phyloP scores from a whole-genome alignment of 2,797 vertebrate species.

The Pangasius krempfi region DNA sequence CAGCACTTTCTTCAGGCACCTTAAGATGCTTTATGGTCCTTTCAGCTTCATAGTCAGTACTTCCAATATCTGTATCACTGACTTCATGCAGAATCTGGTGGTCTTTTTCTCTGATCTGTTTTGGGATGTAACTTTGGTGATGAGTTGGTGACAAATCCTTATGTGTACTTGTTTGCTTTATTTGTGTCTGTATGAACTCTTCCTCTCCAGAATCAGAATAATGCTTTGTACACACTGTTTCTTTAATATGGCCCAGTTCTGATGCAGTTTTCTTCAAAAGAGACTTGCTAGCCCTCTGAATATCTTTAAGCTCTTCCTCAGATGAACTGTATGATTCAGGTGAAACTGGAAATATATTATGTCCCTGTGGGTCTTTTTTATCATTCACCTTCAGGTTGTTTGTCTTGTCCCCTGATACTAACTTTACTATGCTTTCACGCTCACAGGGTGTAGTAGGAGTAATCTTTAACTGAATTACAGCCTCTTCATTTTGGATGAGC shows the following conservation, averaged over 20 bases:
- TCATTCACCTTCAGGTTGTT: constrained; percentile 68
- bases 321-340: constrained; percentile 74
- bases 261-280: constrained; percentile 62
- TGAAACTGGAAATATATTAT: constrained; percentile 75
- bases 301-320: constrained; percentile 74
- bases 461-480: constrained; percentile 71
- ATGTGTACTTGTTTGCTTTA: constrained; percentile 90
- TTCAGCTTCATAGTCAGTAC: constrained; percentile 69
- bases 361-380: constrained; percentile 68
- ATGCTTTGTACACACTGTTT: constrained; percentile 64
- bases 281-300: constrained; percentile 67
- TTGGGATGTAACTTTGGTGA: constrained; percentile 82
- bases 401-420: constrained; percentile 79
- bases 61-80: constrained; percentile 71
- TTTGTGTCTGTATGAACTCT: constrained; percentile 90
- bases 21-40: constrained; percentile 72
- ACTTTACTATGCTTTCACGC: constrained; percentile 77
- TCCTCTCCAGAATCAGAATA: constrained; percentile 84
- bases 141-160: constrained; percentile 87
- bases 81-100: constrained; percentile 65
- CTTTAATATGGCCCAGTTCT: constrained; percentile 60
- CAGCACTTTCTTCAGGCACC: constrained; percentile 75
- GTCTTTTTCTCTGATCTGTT: constrained; percentile 74
- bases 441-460: constrained; percentile 70
- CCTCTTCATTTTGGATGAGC: constrained; percentile 67